Evolutionary conservation across 2,888 invertebrate genomes (phyloP).

Genomic region (Trimorus sp.): DNA sequence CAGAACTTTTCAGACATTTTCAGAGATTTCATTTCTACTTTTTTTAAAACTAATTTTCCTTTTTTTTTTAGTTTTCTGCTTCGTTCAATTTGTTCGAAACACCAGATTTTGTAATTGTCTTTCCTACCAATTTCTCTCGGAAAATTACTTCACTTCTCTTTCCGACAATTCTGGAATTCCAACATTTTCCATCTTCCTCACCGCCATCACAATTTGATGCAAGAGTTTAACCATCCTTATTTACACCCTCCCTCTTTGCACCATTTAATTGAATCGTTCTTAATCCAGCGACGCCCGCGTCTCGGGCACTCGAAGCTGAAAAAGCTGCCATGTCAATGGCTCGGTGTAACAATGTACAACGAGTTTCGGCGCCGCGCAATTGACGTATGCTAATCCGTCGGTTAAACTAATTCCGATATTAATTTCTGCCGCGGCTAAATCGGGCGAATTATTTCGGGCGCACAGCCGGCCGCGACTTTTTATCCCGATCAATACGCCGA

Average conservation of each 20-base stretch:
- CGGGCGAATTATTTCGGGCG: slow-evolving; percentile 26
- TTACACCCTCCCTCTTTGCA: slow-evolving; percentile 13
- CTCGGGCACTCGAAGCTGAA: neutral
- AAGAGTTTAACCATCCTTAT: slow-evolving; percentile 1
- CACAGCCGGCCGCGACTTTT: slow-evolving; percentile 16
- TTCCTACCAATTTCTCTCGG: too few relatives aligned
- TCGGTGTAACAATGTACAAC: slow-evolving; percentile 12
- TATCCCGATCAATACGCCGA: slow-evolving; percentile 32
- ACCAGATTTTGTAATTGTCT: too few relatives aligned
- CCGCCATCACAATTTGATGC: neutral
- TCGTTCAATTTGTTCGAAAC: too few relatives aligned
- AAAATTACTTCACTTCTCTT: too few relatives aligned
- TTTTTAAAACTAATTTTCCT: too few relatives aligned
- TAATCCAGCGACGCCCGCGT: slow-evolving; percentile 8
- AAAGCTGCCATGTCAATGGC: slow-evolving; percentile 31
- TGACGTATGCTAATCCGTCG: slow-evolving; percentile 45
- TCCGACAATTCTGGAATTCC: too few relatives aligned
- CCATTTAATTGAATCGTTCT: slow-evolving; percentile 36
- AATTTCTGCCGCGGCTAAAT: slow-evolving; percentile 30
- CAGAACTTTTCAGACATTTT: too few relatives aligned
- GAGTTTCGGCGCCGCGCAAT: slow-evolving; percentile 20
- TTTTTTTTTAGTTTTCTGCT: too few relatives aligned
- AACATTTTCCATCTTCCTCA: too few relatives aligned
- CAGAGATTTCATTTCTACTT: too few relatives aligned
- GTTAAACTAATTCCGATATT: slow-evolving; percentile 38